Evolutionary conservation across 1,140 invertebrate species (phyloP).

Genomic region (Leptestheria dahalacensis): DNA sequence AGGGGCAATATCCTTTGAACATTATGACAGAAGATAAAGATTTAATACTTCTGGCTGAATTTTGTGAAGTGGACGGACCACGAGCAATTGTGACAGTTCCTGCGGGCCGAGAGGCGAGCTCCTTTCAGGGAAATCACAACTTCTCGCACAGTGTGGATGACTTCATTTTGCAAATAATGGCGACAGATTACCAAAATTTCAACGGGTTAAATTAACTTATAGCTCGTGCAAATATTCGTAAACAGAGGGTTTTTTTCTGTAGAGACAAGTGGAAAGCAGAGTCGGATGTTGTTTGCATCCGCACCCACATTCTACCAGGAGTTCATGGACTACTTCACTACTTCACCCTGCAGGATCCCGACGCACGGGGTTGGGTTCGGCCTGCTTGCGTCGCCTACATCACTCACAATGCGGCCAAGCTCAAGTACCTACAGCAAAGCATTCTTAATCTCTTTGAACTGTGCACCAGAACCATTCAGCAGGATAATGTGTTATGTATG

Average conservation of each 20-base stretch:
- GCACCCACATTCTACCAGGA: slow-evolving; percentile 1
- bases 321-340: slow-evolving; percentile 4
- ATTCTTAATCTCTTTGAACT: not conserved
- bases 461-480: not conserved
- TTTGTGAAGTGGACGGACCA: slow-evolving; percentile 3
- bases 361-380: slow-evolving; percentile 1
- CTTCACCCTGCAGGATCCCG: slow-evolving; percentile 1
- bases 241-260: not conserved
- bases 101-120: not conserved
- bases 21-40: not conserved
- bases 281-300: slow-evolving; percentile 4
- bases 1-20: no score
- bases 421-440: not conserved
- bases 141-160: slow-evolving; percentile 1
- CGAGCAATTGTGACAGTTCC: not conserved
- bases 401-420: not conserved
- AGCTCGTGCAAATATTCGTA: not conserved
- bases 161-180: slow-evolving; percentile 7
- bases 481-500: not conserved
- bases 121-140: slow-evolving; percentile 1
- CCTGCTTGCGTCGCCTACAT: slow-evolving; percentile 3
- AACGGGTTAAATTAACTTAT: not conserved
- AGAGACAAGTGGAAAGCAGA: slow-evolving; percentile 2
- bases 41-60: slow-evolving; percentile 2
- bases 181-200: slow-evolving; percentile 11